Conservation (phyloP, 2,113 vertebrate genomes). For the Cryptoleucopteryx plumbea region DNA sequence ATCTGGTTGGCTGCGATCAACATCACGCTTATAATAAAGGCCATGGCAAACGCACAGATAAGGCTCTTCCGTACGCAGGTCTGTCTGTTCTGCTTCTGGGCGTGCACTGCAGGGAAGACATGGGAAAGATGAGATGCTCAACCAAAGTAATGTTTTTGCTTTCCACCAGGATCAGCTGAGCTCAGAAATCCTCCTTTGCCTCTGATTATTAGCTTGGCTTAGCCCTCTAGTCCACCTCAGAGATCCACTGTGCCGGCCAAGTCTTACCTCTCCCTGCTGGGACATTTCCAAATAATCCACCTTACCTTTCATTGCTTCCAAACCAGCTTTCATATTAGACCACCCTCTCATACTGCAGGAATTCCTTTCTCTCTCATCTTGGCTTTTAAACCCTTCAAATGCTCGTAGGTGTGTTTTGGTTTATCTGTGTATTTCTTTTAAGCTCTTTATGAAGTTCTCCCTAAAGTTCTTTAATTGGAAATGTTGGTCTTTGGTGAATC, state of each 20-base stretch:
- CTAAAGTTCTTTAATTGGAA: not conserved
- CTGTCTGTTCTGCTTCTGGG: conserved; percentile 97
- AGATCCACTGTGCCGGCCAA: rapidly evolving
- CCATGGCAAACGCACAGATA: conserved; percentile 99
- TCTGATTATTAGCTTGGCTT: not conserved
- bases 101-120: conserved; percentile 80
- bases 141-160: rapidly evolving
- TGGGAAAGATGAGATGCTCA: not conserved
- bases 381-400: not conserved
- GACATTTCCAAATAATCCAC: not conserved
- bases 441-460: not conserved
- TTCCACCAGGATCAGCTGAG: not conserved
- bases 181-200: not conserved
- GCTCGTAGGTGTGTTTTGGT: not conserved
- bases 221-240: not conserved
- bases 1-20: conserved; percentile 99
- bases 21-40: conserved; percentile 99
- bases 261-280: not conserved
- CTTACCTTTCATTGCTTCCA: not conserved
- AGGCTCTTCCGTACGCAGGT: conserved; percentile 98
- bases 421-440: not conserved
- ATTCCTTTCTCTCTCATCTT: not conserved
- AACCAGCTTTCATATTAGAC: not conserved
- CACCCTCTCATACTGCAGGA: not conserved
- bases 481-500: not conserved